Percentiles rank a stretch among this genome's conserved stretches.
Evolutionary conservation across 2,797 vertebrate species (phyloP).

Genomic region (Clamator glandarius): DNA sequence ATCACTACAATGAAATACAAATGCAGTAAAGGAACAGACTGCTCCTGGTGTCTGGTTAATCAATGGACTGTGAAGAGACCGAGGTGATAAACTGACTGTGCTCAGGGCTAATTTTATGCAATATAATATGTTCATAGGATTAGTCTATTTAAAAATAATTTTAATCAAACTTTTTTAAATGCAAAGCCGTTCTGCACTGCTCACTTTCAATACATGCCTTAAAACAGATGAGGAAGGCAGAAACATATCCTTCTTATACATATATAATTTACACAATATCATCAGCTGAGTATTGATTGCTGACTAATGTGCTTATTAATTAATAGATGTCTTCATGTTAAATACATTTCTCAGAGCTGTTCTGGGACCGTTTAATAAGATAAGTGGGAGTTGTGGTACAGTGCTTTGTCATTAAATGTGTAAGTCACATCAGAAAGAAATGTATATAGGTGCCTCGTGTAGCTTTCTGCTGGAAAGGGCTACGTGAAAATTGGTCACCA

Average conservation of each 20-base stretch:
- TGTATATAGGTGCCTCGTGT: neutral
- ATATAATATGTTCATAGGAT: conserved; percentile 68
- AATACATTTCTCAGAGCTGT: conserved; percentile 48
- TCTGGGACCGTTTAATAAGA: conserved; percentile 51
- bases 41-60: conserved; percentile 60
- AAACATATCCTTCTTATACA: conserved; percentile 29
- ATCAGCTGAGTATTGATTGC: conserved; percentile 59
- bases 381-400: neutral
- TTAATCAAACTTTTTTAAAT: conserved; percentile 69
- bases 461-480: neutral
- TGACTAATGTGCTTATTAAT: conserved; percentile 69
- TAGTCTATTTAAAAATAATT: conserved; percentile 75
- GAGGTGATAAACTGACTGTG: conserved; percentile 69
- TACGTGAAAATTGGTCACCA: neutral
- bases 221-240: conserved; percentile 50
- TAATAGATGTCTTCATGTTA: conserved; percentile 56
- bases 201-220: conserved; percentile 36
- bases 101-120: conserved; percentile 75
- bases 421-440: neutral
- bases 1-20: conserved; percentile 16
- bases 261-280: conserved; percentile 65
- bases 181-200: conserved; percentile 56
- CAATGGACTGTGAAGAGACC: conserved; percentile 74
- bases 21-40: neutral
- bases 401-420: neutral